Percentiles rank a stretch among this genome's conserved stretches.
Evolutionary conservation across 64 coral and sea anemone genomes (phyloP).

Genomic region (Montipora capricornis): DNA sequence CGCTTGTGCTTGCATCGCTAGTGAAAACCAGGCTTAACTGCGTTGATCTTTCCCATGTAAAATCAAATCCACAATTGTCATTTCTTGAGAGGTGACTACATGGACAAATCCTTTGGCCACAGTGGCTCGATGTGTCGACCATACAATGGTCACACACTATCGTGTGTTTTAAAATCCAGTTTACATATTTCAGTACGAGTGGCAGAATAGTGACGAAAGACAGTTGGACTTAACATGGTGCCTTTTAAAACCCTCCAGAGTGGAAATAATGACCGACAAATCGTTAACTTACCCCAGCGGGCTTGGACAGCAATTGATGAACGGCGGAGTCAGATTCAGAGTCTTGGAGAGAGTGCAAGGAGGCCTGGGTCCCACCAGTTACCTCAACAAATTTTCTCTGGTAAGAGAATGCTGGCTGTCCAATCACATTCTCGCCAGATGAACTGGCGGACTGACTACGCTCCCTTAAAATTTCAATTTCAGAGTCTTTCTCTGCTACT

Average conservation of each 20-base stretch:
- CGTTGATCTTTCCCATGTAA: too few relatives aligned
- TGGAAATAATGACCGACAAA: background rate
- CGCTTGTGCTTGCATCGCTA: too few relatives aligned
- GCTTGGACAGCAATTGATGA: constrained; percentile 78
- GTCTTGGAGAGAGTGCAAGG: constrained; percentile 31
- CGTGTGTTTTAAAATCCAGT: too few relatives aligned
- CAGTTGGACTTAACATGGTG: too few relatives aligned
- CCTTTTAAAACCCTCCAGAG: background rate
- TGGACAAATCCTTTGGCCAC: too few relatives aligned
- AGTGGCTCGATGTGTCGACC: too few relatives aligned
- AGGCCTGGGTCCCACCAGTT: constrained; percentile 46
- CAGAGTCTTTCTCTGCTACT: constrained; percentile 92
- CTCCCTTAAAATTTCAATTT: constrained; percentile 72
- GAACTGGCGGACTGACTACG: constrained; percentile 63
- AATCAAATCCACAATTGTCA: too few relatives aligned
- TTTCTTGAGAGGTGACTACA: too few relatives aligned
- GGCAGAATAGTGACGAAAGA: too few relatives aligned
- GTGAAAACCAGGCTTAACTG: too few relatives aligned
- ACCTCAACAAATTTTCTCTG: constrained; percentile 70
- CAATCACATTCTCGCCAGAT: constrained; percentile 7
- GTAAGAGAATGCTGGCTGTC: constrained; percentile 58
- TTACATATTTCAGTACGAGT: too few relatives aligned
- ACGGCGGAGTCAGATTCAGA: constrained; percentile 77
- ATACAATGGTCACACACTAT: too few relatives aligned
- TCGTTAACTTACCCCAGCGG: constrained; percentile 67